Evolutionary conservation across 2,888 invertebrate species (phyloP).

Genomic region (Yponomeuta cagnagella): DNA sequence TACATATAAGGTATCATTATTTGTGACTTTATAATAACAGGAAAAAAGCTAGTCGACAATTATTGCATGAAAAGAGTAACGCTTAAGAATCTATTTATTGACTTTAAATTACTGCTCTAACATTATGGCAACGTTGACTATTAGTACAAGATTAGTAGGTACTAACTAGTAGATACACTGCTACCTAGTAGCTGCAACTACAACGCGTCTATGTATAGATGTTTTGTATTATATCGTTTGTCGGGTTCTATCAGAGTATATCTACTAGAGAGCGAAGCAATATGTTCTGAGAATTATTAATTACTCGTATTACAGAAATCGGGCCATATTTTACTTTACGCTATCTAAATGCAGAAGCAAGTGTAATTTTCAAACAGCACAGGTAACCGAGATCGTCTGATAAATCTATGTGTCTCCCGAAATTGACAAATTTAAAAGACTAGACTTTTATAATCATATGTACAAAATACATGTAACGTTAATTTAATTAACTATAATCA

Average conservation of each 20-base stretch:
- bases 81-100: constrained; percentile 3
- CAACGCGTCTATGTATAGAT: background rate
- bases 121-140: constrained; percentile 1
- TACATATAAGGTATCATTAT: background rate
- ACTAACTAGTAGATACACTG: background rate
- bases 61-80: background rate
- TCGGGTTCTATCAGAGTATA: background rate
- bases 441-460: constrained; percentile 4
- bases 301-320: background rate
- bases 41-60: background rate
- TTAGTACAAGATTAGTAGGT: background rate
- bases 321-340: background rate
- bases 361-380: background rate
- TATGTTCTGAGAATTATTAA: background rate
- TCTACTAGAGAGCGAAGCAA: background rate
- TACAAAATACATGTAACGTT: constrained; percentile 10
- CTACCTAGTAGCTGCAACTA: background rate
- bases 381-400: background rate
- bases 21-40: background rate
- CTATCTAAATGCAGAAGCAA: background rate
- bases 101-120: background rate
- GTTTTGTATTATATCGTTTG: background rate
- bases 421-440: constrained; percentile 15
- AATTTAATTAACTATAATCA: constrained; percentile 13
- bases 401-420: background rate